Percentiles rank a stretch among this genome's conserved stretches.
These are phyloP conservation scores for Romanogobio albipinnatus DNA, from an alignment of 2,113 vertebrate genomes.

Conservation along the genomic window DNA sequence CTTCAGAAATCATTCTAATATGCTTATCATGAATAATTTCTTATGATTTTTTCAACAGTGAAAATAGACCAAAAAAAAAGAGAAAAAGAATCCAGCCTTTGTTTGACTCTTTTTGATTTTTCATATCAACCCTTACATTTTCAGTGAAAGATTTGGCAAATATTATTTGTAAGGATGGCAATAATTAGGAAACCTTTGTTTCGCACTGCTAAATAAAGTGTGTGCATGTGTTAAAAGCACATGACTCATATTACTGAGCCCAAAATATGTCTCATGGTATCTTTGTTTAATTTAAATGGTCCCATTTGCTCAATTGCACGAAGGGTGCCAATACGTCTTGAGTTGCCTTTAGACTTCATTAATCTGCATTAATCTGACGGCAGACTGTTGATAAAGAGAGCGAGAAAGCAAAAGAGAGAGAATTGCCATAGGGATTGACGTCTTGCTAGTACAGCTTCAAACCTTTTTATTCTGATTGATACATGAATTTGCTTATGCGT, in stretches of 20 bases:
- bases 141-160: background rate
- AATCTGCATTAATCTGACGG: constrained; percentile 41
- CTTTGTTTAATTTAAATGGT: constrained; percentile 18
- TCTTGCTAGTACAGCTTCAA: constrained; percentile 14
- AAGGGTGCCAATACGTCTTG: constrained; percentile 15
- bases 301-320: constrained; percentile 3
- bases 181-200: background rate
- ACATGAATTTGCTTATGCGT: constrained; percentile 10
- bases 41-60: too few species aligned
- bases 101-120: background rate
- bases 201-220: background rate
- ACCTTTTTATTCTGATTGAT: constrained; percentile 19
- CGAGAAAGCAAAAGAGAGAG: background rate
- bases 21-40: background rate
- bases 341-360: constrained; percentile 24
- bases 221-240: background rate
- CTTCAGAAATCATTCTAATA: background rate
- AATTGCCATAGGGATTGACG: background rate
- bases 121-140: background rate
- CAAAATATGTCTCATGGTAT: constrained; percentile 17
- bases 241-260: background rate
- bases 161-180: background rate
- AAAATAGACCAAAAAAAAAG: too few species aligned
- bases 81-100: too few species aligned
- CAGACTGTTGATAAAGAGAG: constrained; percentile 14